These are phyloP conservation scores for Xyrauchen texanus DNA, from an alignment of 2,113 vertebrate species.

Conservation along the genomic window DNA sequence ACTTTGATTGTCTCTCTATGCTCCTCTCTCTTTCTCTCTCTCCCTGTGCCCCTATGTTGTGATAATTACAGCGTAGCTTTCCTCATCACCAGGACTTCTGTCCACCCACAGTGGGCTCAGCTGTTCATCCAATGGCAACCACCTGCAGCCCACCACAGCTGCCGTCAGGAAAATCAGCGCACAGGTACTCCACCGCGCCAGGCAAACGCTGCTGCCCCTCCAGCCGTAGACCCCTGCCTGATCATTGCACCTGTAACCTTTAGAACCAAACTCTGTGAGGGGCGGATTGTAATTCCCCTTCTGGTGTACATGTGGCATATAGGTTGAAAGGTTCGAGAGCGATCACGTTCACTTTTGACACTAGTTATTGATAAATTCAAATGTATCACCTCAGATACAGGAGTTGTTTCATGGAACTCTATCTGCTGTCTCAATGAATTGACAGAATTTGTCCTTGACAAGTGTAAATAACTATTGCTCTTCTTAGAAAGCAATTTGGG, in stretches of 20 bases:
- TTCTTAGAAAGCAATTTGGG: no score
- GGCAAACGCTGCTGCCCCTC: conserved; percentile 8
- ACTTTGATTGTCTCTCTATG: conserved; percentile 11
- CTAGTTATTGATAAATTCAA: no score
- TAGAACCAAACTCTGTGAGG: conserved; percentile 1
- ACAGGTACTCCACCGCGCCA: conserved; percentile 54
- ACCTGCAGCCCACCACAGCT: conserved; percentile 50
- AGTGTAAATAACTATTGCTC: no score
- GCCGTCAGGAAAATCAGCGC: conserved; percentile 44
- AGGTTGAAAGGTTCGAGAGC: not conserved
- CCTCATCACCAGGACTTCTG: conserved; percentile 51
- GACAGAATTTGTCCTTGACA: no score
- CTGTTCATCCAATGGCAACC: conserved; percentile 62
- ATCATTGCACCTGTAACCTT: conserved; percentile 33
- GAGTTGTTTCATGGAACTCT: no score
- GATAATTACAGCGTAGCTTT: conserved; percentile 67
- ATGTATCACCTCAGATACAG: no score
- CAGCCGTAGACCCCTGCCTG: not conserved
- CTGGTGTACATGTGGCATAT: not conserved
- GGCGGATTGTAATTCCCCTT: conserved; percentile 4
- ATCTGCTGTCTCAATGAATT: no score
- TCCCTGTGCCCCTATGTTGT: conserved; percentile 44
- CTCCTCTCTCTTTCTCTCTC: conserved; percentile 18
- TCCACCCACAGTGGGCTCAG: conserved; percentile 62
- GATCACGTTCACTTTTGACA: no score